Percentiles rank a stretch among this genome's conserved stretches.
Conservation (phyloP, 2,888 invertebrate species). For the Plagiodera versicolora region DNA sequence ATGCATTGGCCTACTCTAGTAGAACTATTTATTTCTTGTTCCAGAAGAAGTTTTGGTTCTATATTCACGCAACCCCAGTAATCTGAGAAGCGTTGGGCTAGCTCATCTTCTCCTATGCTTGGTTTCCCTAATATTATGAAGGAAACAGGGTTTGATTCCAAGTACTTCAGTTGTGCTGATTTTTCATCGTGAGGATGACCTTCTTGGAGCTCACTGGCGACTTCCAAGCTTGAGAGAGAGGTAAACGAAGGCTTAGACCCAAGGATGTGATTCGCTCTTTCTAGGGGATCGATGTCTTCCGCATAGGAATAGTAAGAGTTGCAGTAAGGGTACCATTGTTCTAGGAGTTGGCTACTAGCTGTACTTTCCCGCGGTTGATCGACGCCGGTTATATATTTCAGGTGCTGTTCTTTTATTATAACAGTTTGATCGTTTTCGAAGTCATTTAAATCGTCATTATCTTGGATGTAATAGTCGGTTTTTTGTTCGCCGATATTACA, state of each 20-base stretch:
- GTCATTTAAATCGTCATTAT: slow-evolving; percentile 24
- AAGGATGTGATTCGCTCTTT: slow-evolving; percentile 47
- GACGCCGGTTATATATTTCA: slow-evolving; percentile 40
- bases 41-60: slow-evolving; percentile 59
- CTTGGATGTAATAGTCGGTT: slow-evolving; percentile 30
- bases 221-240: slow-evolving; percentile 22
- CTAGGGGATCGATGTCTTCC: slow-evolving; percentile 54
- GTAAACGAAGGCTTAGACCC: slow-evolving; percentile 29
- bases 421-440: slow-evolving; percentile 44
- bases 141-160: slow-evolving; percentile 59
- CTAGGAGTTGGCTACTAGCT: slow-evolving; percentile 1
- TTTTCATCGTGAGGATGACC: slow-evolving; percentile 55
- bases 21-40: slow-evolving; percentile 61
- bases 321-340: slow-evolving; percentile 49
- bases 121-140: slow-evolving; percentile 66
- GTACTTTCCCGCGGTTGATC: slow-evolving; percentile 26
- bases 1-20: slow-evolving; percentile 62
- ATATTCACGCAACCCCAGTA: slow-evolving; percentile 62
- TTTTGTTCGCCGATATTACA: slow-evolving; percentile 18
- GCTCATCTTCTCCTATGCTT: slow-evolving; percentile 56
- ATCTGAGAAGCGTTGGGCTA: slow-evolving; percentile 62
- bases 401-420: slow-evolving; percentile 40
- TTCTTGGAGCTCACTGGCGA: slow-evolving; percentile 2
- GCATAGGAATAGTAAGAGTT: slow-evolving; percentile 54
- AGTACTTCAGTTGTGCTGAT: slow-evolving; percentile 57